Evolutionary conservation across 1,140 invertebrate genomes (phyloP).

Genomic region (Aphis gossypii): DNA sequence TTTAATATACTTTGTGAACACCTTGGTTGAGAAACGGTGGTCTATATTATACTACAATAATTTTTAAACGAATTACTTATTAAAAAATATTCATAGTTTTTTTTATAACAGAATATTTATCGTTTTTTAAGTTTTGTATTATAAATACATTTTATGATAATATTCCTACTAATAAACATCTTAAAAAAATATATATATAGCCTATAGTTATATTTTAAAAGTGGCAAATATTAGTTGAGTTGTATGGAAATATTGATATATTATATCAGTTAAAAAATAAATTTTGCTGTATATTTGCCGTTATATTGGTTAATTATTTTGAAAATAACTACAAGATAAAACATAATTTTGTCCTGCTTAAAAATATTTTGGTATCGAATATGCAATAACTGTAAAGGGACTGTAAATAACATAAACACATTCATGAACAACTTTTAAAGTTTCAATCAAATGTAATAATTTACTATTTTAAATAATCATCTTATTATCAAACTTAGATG

Average conservation of each 20-base stretch:
- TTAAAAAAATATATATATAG: neutral
- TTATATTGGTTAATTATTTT: too few relatives aligned
- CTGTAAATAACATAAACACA: neutral
- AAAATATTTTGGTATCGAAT: neutral
- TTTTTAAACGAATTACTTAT: neutral
- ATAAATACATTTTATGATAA: neutral
- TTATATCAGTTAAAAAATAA: too few relatives aligned
- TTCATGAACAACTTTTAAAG: neutral
- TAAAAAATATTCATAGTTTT: too few relatives aligned
- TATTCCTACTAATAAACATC: neutral
- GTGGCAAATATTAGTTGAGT: neutral
- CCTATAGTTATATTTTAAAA: neutral
- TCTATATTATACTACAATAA: neutral
- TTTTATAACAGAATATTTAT: too few relatives aligned
- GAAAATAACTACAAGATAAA: neutral
- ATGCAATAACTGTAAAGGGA: neutral
- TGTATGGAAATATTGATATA: too few relatives aligned
- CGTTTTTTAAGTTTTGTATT: too few relatives aligned
- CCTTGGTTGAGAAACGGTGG: too few relatives aligned
- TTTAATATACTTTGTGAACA: too few relatives aligned
- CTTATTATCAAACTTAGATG: neutral
- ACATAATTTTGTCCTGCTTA: neutral
- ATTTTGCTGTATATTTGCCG: too few relatives aligned
- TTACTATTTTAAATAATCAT: neutral
- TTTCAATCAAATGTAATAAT: too few relatives aligned